Conservation (phyloP, 2,113 vertebrate genomes). For the Sceloporus tristichus region DNA sequence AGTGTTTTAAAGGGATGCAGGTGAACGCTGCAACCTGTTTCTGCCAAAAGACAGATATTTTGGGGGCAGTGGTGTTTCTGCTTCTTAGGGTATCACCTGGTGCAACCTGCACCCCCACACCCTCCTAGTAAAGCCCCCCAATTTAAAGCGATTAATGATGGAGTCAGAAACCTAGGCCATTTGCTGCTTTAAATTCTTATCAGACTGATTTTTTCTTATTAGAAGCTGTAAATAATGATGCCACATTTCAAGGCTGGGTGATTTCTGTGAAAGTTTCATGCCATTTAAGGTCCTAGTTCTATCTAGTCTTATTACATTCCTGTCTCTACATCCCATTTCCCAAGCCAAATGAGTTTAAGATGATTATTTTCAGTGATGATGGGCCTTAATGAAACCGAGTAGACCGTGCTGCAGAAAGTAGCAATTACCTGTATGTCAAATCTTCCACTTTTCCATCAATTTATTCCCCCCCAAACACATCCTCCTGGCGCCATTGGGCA, state of each 20-base stretch:
- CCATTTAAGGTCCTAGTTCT: background rate
- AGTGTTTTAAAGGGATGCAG: too few relatives aligned
- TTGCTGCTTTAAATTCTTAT: slow-evolving; percentile 14
- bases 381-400: background rate
- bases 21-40: too few relatives aligned
- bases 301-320: background rate
- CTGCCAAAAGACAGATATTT: too few relatives aligned
- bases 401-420: slow-evolving; percentile 27
- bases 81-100: too few relatives aligned
- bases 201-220: slow-evolving; percentile 4
- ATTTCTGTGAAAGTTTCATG: background rate
- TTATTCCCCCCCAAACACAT: slow-evolving; percentile 38
- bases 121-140: too few relatives aligned
- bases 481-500: slow-evolving; percentile 38
- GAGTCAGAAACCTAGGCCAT: background rate
- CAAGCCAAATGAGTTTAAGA: slow-evolving; percentile 9
- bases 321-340: background rate
- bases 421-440: slow-evolving; percentile 22
- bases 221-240: background rate
- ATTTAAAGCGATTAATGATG: too few relatives aligned
- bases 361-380: background rate
- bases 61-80: too few relatives aligned
- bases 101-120: too few relatives aligned
- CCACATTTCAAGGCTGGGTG: slow-evolving; percentile 1
- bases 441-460: slow-evolving; percentile 47